phyloP scores from a whole-genome alignment of 2,888 invertebrate species.

The Eucera pruinosa region DNA sequence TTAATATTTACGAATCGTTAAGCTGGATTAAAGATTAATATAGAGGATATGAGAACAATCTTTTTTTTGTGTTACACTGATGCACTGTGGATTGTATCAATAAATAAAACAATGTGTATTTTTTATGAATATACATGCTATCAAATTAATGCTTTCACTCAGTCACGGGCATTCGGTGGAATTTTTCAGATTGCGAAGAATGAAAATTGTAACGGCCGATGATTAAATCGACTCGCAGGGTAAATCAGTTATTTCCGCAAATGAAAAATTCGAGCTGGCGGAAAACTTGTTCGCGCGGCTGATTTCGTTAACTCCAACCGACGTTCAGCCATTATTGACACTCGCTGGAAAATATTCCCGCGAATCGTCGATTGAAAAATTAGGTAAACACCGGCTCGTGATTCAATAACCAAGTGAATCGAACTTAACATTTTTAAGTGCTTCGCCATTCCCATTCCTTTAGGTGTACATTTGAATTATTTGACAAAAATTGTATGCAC shows the following conservation, averaged over 20 bases:
- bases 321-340: slow-evolving; percentile 36
- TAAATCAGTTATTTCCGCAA: slow-evolving; percentile 37
- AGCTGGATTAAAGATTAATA: no score
- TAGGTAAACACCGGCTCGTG: background rate
- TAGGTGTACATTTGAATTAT: background rate
- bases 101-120: background rate
- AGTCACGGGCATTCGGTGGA: no score
- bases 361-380: slow-evolving; percentile 23
- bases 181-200: no score
- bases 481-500: slow-evolving; percentile 25
- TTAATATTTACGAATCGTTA: no score
- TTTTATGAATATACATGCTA: background rate
- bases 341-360: slow-evolving; percentile 32
- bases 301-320: slow-evolving; percentile 35
- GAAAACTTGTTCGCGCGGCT: slow-evolving; percentile 33
- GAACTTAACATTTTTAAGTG: slow-evolving; percentile 31
- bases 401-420: slow-evolving; percentile 16
- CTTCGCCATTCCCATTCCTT: background rate
- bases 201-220: slow-evolving; percentile 20
- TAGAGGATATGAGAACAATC: no score
- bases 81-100: background rate
- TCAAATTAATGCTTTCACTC: background rate
- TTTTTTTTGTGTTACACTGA: background rate
- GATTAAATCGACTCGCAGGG: slow-evolving; percentile 27
- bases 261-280: slow-evolving; percentile 31